These are phyloP conservation scores for Unio delphinus DNA, from an alignment of 2,888 invertebrate genomes.

Conservation along the genomic window DNA sequence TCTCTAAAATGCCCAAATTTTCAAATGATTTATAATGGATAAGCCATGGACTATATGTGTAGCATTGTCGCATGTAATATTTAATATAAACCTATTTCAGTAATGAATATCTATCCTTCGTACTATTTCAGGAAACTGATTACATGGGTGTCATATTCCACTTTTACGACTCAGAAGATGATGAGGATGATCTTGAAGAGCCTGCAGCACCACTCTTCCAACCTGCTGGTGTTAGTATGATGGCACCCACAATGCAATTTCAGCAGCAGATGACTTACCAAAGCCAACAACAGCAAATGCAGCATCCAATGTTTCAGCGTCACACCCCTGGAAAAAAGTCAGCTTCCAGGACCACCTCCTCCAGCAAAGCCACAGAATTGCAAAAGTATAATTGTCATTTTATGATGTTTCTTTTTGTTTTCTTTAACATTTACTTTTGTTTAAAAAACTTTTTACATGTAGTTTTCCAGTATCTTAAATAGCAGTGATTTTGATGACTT, in stretches of 20 bases:
- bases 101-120: conserved; percentile 6
- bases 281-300: too few relatives aligned
- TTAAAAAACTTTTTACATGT: neutral
- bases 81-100: neutral
- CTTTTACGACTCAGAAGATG: conserved; percentile 68
- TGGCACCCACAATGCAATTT: too few relatives aligned
- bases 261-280: too few relatives aligned
- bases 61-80: neutral
- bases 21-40: too few relatives aligned
- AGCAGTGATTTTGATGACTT: too few relatives aligned
- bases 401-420: neutral
- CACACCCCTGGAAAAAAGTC: conserved; percentile 26
- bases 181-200: conserved; percentile 55
- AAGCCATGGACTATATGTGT: too few relatives aligned
- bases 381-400: conserved; percentile 20
- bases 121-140: conserved; percentile 63
- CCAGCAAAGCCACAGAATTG: conserved; percentile 38
- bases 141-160: conserved; percentile 70
- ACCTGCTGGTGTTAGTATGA: conserved; percentile 4
- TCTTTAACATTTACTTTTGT: neutral
- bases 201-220: conserved; percentile 11
- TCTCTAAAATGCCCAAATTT: too few relatives aligned
- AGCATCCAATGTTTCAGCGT: neutral
- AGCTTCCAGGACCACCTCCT: conserved; percentile 30
- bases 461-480: too few relatives aligned